Base-by-base conservation (phyloP, 2,113 vertebrate genomes). In the Acrocephalus kingi region DNA sequence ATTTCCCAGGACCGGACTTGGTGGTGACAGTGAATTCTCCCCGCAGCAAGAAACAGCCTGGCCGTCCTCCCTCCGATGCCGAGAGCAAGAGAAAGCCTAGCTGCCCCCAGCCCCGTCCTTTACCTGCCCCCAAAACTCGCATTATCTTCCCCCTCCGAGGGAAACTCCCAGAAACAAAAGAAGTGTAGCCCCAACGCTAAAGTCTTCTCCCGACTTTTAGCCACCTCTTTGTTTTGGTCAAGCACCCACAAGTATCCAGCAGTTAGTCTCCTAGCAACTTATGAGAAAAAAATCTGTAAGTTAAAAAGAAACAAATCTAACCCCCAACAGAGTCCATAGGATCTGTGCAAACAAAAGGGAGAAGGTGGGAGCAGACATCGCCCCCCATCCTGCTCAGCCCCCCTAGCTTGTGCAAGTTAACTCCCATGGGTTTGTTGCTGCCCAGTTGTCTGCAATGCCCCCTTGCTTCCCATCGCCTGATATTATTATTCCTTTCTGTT, bases 351-450 rank as follows among this genome's bases (percentile, higher is more conserved):
- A 55, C 22, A 69, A 31, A 64, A 77, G 74, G 71, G 61, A 79
- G 56, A 67, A 78, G 71, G 19, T 55, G 72, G 59, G 55, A 80
- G 69, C 80, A 62, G 72, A 48, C 1, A 0, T 48, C 12, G 51
- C 20, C 28, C 9, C 25, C 16, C 8, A 6, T 58, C 51, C 48
- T 51, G 16, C 58, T 82, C 48, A 28, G 46, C 48, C 6, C 37
- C 51, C 30, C 19, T 6, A 15, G 62, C 8, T 35, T 46, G 24
- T 71, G 67, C 37, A 31, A 14, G 58, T 11, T 6, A 51, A 33
- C 35, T 37, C 6, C 3, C 0, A 1, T 4, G 35, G 45, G 31
- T 25, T 76, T 7, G 1, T 39, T 67, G 56, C 58, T 43, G 41
- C 37, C 17, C 3, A 5, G 41, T 64, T 69, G 22, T 25, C 67